Base-by-base conservation (phyloP, 1,140 invertebrate genomes). In the Leguminivora glycinivorella region DNA sequence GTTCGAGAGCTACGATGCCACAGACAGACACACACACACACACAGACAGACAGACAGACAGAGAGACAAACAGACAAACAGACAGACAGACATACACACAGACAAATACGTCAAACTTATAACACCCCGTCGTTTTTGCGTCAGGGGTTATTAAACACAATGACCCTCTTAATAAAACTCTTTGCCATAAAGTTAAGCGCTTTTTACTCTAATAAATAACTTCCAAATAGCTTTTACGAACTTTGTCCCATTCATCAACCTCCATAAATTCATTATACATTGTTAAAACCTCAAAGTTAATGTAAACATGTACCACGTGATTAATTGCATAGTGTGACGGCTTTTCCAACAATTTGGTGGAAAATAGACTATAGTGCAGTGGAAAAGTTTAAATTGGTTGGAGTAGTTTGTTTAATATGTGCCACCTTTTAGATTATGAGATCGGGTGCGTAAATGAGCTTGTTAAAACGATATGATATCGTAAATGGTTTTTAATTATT, bases 201-300 rank as follows among this genome's bases (percentile, higher is more conserved):
- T 47, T 47, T 17, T 47, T 22, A 52, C 19, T n/a, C 9, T 10
- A n/a, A 52, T 52, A 52, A 52, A 52, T 52, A 52, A 52, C 19
- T 22, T 22, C 47, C 7, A 10, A 52, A 52, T 52, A 22, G n/a
- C 19, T 52, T 52, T 22, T 22, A 1, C 19, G 12, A 58, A 58
- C 10, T 60, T 60, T 5, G 56, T 29, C 7, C 0, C 25, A 63
- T 63, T 63, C 26, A 63, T 63, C 58, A 63, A 63, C 4, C 26
- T 19, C 25, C 19, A n/a, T 52, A 29, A 29, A 34, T 63, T 63
- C 0, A 63, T 63, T 63, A 29, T 31, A 58, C 24, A 31, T 29
- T 52, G 47, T 52, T 63, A 29, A 63, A 63, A 63, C 58, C 58
- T 1, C 58, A 17, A 63, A 63, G 29, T 63, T 63, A 63, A 63